Base-by-base conservation (phyloP, 2,113 vertebrate genomes). In the Ifrita kowaldi region DNA sequence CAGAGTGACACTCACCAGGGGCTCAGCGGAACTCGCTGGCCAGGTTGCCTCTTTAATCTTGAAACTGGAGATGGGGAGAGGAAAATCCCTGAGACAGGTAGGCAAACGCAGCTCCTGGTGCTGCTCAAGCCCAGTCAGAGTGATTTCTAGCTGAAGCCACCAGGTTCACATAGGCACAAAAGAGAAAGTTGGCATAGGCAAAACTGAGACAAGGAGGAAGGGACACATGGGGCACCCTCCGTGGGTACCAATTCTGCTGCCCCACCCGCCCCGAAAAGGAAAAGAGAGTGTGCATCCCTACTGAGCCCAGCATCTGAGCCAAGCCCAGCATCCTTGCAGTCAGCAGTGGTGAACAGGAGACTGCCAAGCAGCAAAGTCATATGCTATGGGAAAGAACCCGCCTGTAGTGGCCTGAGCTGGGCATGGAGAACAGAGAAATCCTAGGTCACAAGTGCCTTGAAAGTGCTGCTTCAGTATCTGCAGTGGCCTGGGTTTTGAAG, bases 21-120 rank as follows among this genome's bases (percentile, higher is more conserved):
- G 5, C 19, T 75, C 6, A 2, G 27, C 44, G 11, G 11, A 60
- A 17, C 13, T 64, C 1, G 0, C 30, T 35, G 27, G 8, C 30
- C 24, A 56, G 27, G 19, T 33, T 86, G 47, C 24, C 26, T 71
- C 47, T 83, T 80, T 56, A 21, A 9, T 77, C 59, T 70, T 70
- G 32, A 62, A 65, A 46, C 7, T 37, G 46, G 28, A 28, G 5
- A 3, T 50, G 17, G 13, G 17, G 18, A 86, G 35, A 87, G 12
- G 22, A 83, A 85, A 75, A 76, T 6, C 32, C 12, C 33, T 39
- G 90, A 69, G 30, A 69, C 5, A 50, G 30, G 18, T 93, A 46
- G 27, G 18, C 14, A 55, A 76, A 80, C n/a, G 42, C 47, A 85
- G 55, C 14, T 80, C 63, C 73, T 88, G 37, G 53, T 75, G 46